Base-by-base conservation (phyloP, 2,888 invertebrate species). In the Caenorhabditis angaria region DNA sequence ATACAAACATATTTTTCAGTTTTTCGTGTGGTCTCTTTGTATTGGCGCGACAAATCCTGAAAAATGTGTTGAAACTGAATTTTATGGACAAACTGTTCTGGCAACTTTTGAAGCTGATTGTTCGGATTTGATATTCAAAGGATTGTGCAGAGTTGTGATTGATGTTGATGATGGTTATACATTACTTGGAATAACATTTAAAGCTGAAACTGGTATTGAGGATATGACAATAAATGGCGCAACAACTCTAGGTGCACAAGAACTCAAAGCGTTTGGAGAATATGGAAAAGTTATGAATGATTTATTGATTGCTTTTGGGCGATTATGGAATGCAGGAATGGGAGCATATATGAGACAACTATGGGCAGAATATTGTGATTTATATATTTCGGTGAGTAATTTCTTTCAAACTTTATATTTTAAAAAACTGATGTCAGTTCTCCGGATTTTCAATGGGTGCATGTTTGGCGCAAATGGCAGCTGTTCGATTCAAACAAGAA, bases 381-480 rank as follows among this genome's bases (percentile, higher is more conserved):
- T 74, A 6, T 70, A 65, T n/a, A 61, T 74, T 58, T 74, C 74
- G 60, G 74, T 74, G 54, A 14, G 27, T n/a, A n/a, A n/a, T n/a
- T n/a, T n/a, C n/a, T n/a, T n/a, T 25, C 20, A 1, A 14, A 25
- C 6, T 12, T 25, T 51, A 20, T 50, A 18, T 56, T 56, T 20
- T 10, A 14, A 14, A 22, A 2, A 32, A 20, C 12, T 8, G 1
- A 10, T 64, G 67, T 35, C 32, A 74, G 74, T 66, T 70, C 70
- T 66, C 66, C 60, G 74, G 74, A 2, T 70, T 63, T 28, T 69
- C 69, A 18, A 47, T 70, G 51, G 74, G 74, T 8, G 65, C 66
- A n/a, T 74, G 74, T 50, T 47, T 74, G 22, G 69, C 69, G 2
- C 74, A 74, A 35, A 74, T 70, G 74, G 66, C 74, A 4, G 74